Evolutionary conservation across 92 coral and sea anemone genomes (phyloP).

Genomic region (Hydrozoanthus gracilis): DNA sequence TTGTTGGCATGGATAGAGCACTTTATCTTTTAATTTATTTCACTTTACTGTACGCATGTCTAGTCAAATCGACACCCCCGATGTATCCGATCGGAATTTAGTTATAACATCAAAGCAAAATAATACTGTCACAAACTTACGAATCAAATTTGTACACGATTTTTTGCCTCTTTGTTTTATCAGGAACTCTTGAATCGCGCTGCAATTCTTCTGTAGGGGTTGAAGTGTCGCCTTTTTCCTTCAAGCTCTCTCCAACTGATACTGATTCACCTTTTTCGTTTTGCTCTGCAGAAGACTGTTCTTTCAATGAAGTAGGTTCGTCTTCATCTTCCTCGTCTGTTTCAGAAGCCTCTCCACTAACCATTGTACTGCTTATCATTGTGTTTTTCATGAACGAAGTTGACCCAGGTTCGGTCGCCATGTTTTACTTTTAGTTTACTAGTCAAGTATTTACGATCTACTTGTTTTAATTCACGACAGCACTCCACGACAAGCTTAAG

Average conservation of each 20-base stretch:
- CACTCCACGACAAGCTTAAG: no score
- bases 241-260: constrained; percentile 21
- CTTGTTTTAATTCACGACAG: no score
- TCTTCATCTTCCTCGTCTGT: constrained; percentile 91
- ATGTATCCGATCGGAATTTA: not conserved
- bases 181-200: constrained; percentile 30
- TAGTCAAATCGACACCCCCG: no score
- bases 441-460: no score
- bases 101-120: not conserved
- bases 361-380: constrained; percentile 89
- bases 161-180: constrained; percentile 73
- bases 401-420: constrained; percentile 57
- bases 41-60: no score
- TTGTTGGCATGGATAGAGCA: no score
- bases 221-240: constrained; percentile 21
- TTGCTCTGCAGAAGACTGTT: constrained; percentile 26
- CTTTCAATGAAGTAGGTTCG: constrained; percentile 39
- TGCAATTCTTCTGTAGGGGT: not conserved
- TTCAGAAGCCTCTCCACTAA: constrained; percentile 93
- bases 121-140: constrained; percentile 59
- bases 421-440: constrained; percentile 20
- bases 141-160: constrained; percentile 84
- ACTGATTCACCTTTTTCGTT: constrained; percentile 13
- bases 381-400: constrained; percentile 87
- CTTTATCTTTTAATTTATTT: no score